Evolutionary conservation across 2,888 invertebrate species (phyloP).

Genomic region (Caenorhabditis angaria): DNA sequence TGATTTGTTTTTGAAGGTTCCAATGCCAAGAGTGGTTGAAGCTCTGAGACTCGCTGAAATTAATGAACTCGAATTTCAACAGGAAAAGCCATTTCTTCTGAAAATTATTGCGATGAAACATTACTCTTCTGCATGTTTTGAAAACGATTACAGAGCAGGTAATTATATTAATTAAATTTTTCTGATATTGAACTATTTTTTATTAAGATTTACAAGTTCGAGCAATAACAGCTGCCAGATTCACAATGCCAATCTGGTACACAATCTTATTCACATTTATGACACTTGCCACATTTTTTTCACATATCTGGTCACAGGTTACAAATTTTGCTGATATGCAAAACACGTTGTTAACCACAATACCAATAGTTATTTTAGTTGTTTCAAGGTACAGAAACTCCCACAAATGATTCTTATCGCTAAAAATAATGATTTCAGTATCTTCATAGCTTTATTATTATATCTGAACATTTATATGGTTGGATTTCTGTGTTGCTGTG

Average conservation of each 20-base stretch:
- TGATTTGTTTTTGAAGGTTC: slow-evolving; percentile 44
- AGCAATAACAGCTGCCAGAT: slow-evolving; percentile 53
- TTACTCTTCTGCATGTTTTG: slow-evolving; percentile 59
- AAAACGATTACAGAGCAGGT: slow-evolving; percentile 52
- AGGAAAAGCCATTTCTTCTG: slow-evolving; percentile 42
- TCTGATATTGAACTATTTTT: neutral
- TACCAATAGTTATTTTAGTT: slow-evolving; percentile 50
- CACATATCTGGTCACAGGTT: slow-evolving; percentile 65
- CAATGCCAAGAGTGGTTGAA: slow-evolving; percentile 59
- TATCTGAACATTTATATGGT: slow-evolving; percentile 61
- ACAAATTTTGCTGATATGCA: slow-evolving; percentile 56
- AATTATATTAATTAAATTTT: neutral
- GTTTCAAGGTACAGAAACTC: slow-evolving; percentile 46
- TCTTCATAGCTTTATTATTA: slow-evolving; percentile 50
- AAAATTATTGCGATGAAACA: slow-evolving; percentile 51
- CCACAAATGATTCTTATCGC: neutral
- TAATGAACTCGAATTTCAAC: slow-evolving; percentile 29
- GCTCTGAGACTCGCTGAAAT: slow-evolving; percentile 48
- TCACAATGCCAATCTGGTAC: slow-evolving; percentile 62
- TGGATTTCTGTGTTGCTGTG: slow-evolving; percentile 61
- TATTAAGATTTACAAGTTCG: slow-evolving; percentile 57
- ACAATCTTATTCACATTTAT: slow-evolving; percentile 57
- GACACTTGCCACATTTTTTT: slow-evolving; percentile 56
- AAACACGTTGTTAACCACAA: slow-evolving; percentile 38
- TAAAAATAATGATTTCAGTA: slow-evolving; percentile 41